Conservation (phyloP, 2,797 vertebrate genomes). For the Lagodon rhomboides region DNA sequence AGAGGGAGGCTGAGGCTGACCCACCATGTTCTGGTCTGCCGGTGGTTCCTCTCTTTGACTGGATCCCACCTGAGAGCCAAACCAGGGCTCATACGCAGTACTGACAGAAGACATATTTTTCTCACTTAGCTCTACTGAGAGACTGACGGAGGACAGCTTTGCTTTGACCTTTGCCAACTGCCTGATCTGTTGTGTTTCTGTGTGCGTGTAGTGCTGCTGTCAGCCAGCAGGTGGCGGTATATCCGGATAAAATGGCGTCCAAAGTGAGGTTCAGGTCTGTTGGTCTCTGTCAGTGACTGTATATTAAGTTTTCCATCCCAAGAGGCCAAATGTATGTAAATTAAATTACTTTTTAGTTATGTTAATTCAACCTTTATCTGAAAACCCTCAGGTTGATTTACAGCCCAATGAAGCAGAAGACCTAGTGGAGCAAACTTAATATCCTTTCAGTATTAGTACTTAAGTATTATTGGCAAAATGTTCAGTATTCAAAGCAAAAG, state of each 20-base stretch:
- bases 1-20: not conserved
- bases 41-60: conserved; percentile 25
- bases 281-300: not conserved
- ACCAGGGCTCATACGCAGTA: conserved; percentile 4
- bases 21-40: not conserved
- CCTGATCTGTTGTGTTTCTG: too few relatives aligned
- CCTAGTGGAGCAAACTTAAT: not conserved
- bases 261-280: too few relatives aligned
- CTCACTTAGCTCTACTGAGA: not conserved
- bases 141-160: not conserved
- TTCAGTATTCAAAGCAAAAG: not conserved
- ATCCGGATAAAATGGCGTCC: not conserved
- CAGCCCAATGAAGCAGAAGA: not conserved
- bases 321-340: not conserved
- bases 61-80: conserved; percentile 37
- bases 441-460: not conserved
- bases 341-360: not conserved
- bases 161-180: not conserved
- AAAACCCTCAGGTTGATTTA: not conserved
- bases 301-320: not conserved
- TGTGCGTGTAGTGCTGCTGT: not conserved
- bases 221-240: conserved; percentile 48
- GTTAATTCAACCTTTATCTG: not conserved
- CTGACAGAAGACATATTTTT: conserved; percentile 27
- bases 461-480: not conserved